These are phyloP conservation scores for Caenorhabditis sp. DNA, from an alignment of 2,888 invertebrate genomes.

Conservation along the genomic window DNA sequence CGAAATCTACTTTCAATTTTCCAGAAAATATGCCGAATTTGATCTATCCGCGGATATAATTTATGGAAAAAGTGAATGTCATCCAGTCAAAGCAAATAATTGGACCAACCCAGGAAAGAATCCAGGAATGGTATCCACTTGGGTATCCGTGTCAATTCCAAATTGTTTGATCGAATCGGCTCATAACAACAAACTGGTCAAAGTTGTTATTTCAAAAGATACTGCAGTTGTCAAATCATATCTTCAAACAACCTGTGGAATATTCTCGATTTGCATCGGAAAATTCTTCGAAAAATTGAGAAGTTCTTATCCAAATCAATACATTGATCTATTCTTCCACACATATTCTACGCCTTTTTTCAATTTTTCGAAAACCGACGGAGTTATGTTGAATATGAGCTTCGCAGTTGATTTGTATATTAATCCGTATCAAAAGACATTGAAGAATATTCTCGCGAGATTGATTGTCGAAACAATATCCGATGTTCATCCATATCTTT, in stretches of 20 bases:
- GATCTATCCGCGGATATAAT: slow-evolving; percentile 57
- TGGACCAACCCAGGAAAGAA: slow-evolving; percentile 42
- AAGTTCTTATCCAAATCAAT: slow-evolving; percentile 50
- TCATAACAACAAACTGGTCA: slow-evolving; percentile 48
- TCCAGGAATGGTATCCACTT: slow-evolving; percentile 58
- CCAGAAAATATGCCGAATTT: slow-evolving; percentile 47
- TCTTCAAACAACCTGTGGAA: slow-evolving; percentile 58
- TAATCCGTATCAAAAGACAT: slow-evolving; percentile 27
- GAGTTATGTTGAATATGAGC: slow-evolving; percentile 32
- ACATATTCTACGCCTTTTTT: slow-evolving; percentile 34
- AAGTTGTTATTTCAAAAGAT: slow-evolving; percentile 50
- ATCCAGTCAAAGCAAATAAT: slow-evolving; percentile 22
- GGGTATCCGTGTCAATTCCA: slow-evolving; percentile 56
- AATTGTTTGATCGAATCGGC: slow-evolving; percentile 60
- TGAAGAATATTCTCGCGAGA: slow-evolving; percentile 48
- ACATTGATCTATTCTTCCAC: slow-evolving; percentile 60
- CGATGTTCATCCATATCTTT: slow-evolving; percentile 49
- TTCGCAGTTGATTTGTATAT: slow-evolving; percentile 34
- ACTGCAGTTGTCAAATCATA: slow-evolving; percentile 37
- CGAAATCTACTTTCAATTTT: too few relatives aligned
- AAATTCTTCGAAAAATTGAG: slow-evolving; percentile 56
- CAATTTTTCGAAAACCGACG: slow-evolving; percentile 11
- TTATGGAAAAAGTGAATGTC: slow-evolving; percentile 53
- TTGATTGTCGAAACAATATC: slow-evolving; percentile 50
- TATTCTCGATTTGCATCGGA: slow-evolving; percentile 58